Conservation (phyloP, 1,140 invertebrate species). For the Drosophila navojoa region DNA sequence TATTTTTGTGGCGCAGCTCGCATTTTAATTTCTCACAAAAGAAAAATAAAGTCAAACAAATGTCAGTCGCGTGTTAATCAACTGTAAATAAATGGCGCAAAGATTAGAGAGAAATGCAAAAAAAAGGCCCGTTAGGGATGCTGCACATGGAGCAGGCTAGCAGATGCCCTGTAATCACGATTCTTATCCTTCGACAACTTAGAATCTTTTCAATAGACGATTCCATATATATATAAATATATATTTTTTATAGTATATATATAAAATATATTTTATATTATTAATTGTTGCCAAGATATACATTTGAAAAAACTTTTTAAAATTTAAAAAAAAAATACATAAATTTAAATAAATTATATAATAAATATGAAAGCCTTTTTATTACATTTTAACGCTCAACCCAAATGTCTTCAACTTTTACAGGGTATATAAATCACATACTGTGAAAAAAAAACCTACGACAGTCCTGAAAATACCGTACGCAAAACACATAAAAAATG, state of each 20-base stretch:
- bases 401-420: not conserved
- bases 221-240: too few relatives aligned
- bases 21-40: slow-evolving; percentile 70
- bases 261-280: too few relatives aligned
- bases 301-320: too few relatives aligned
- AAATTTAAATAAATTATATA: too few relatives aligned
- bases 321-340: too few relatives aligned
- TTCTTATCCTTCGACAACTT: too few relatives aligned
- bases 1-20: slow-evolving; percentile 51
- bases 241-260: too few relatives aligned
- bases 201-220: too few relatives aligned
- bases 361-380: too few relatives aligned
- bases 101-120: slow-evolving; percentile 73
- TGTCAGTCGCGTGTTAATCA: slow-evolving; percentile 84
- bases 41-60: slow-evolving; percentile 81
- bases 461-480: slow-evolving; percentile 22
- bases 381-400: too few relatives aligned
- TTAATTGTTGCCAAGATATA: too few relatives aligned
- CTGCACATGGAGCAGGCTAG: not conserved
- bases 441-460: slow-evolving; percentile 39
- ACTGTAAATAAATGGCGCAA: slow-evolving; percentile 84
- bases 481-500: slow-evolving; percentile 61
- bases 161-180: slow-evolving; percentile 2
- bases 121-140: not conserved
- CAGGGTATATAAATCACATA: slow-evolving; percentile 1